Evolutionary conservation across 2,797 vertebrate genomes (phyloP).

Genomic region (Rhinichthys osculus): DNA sequence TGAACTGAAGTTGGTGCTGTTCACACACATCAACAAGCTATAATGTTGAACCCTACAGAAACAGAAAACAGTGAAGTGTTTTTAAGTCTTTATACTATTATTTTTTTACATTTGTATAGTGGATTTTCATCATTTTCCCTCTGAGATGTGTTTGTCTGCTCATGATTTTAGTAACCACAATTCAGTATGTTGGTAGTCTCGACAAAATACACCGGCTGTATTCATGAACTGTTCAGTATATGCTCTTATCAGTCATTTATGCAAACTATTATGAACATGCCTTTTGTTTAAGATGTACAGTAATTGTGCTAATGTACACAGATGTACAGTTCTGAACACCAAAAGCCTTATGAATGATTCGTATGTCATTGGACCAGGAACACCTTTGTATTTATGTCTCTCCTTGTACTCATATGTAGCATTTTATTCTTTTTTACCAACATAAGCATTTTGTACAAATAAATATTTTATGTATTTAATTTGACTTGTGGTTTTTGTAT

Average conservation of each 20-base stretch:
- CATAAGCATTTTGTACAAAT: conserved; percentile 82
- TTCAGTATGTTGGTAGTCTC: conserved; percentile 29
- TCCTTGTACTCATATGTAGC: conserved; percentile 81
- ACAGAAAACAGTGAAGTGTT: neutral
- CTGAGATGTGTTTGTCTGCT: neutral
- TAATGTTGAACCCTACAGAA: conserved; percentile 2
- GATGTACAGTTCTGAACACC: conserved; percentile 75
- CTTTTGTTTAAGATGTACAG: conserved; percentile 48
- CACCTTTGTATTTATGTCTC: conserved; percentile 70
- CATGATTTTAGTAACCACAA: conserved; percentile 17
- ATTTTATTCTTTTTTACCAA: conserved; percentile 77
- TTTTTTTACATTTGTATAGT: neutral
- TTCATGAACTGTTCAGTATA: conserved; percentile 39
- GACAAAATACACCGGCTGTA: conserved; percentile 27
- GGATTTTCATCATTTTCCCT: neutral
- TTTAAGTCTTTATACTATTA: neutral
- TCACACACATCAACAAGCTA: neutral
- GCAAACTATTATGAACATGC: conserved; percentile 61
- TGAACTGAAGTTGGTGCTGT: conserved; percentile 35
- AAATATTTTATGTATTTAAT: conserved; percentile 86
- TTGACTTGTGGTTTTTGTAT: neutral
- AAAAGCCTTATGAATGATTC: conserved; percentile 78
- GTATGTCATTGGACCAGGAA: conserved; percentile 62
- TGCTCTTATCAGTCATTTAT: conserved; percentile 63
- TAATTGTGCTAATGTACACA: conserved; percentile 56